Percentiles rank a stretch among this genome's conserved stretches.
phyloP scores from a whole-genome alignment of 2,888 invertebrate species.

The Petrophora chlorosata region DNA sequence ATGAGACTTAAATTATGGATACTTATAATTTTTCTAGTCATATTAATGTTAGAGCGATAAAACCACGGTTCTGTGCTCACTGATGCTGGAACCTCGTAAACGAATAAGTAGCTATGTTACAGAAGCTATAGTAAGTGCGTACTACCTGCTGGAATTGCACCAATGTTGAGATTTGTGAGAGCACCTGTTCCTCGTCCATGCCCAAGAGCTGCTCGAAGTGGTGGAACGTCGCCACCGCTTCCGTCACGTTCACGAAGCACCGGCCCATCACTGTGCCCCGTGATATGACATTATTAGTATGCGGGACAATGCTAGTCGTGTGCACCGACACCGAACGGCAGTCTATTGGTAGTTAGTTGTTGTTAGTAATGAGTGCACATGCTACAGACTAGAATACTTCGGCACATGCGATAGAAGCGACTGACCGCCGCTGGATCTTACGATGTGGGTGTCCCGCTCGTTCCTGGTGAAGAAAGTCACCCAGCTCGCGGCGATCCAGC shows the following conservation, averaged over 20 bases:
- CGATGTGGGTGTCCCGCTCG: constrained; percentile 70
- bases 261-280: constrained; percentile 66
- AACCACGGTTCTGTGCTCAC: too few species aligned
- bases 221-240: constrained; percentile 42
- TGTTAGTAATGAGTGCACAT: constrained; percentile 2
- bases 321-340: constrained; percentile 2
- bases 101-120: not conserved
- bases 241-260: constrained; percentile 67
- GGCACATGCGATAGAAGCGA: not conserved
- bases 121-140: constrained; percentile 27
- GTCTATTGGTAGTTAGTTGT: constrained; percentile 1
- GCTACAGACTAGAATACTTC: constrained; percentile 11
- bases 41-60: too few species aligned
- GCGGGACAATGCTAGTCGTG: constrained; percentile 23
- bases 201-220: constrained; percentile 35
- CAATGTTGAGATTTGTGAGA: constrained; percentile 54
- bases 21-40: too few species aligned
- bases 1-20: too few species aligned
- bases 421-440: constrained; percentile 46
- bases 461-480: constrained; percentile 70
- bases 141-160: constrained; percentile 68
- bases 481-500: constrained; percentile 76
- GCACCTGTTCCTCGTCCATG: constrained; percentile 49
- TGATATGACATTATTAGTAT: constrained; percentile 35
- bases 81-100: constrained; percentile 11